Conservation (phyloP, 2,888 invertebrate genomes). For the Polyommatus iphigenia region DNA sequence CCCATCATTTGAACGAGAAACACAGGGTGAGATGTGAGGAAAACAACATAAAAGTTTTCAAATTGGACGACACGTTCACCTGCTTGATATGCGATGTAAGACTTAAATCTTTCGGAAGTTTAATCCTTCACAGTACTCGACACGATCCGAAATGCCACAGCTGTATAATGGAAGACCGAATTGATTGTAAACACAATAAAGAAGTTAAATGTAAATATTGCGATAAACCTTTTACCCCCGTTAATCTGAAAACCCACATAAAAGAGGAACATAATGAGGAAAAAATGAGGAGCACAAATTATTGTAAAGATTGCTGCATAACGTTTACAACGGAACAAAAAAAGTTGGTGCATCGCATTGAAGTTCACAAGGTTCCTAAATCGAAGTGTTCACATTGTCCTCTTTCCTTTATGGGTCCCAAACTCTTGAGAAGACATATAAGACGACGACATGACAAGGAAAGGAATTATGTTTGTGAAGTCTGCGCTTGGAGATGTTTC, state of each 20-base stretch:
- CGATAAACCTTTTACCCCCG: conserved; percentile 36
- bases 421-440: conserved; percentile 47
- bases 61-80: conserved; percentile 48
- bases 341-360: conserved; percentile 41
- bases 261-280: conserved; percentile 38
- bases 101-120: conserved; percentile 50
- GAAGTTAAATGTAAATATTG: conserved; percentile 44
- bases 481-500: conserved; percentile 51
- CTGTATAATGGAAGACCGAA: conserved; percentile 56
- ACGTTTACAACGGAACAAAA: conserved; percentile 43
- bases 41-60: conserved; percentile 46
- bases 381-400: conserved; percentile 42
- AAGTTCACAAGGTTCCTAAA: conserved; percentile 41
- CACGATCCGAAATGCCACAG: conserved; percentile 58
- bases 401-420: conserved; percentile 41
- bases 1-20: conserved; percentile 45
- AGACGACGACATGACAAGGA: conserved; percentile 50
- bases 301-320: conserved; percentile 41
- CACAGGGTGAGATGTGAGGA: conserved; percentile 46
- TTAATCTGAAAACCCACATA: conserved; percentile 41
- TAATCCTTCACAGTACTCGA: conserved; percentile 51
- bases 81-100: conserved; percentile 52
- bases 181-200: conserved; percentile 54
- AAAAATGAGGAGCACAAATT: conserved; percentile 36
- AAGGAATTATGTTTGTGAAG: conserved; percentile 48